Base-by-base conservation (phyloP, 2,797 vertebrate genomes). In the Anabacerthia variegaticeps region DNA sequence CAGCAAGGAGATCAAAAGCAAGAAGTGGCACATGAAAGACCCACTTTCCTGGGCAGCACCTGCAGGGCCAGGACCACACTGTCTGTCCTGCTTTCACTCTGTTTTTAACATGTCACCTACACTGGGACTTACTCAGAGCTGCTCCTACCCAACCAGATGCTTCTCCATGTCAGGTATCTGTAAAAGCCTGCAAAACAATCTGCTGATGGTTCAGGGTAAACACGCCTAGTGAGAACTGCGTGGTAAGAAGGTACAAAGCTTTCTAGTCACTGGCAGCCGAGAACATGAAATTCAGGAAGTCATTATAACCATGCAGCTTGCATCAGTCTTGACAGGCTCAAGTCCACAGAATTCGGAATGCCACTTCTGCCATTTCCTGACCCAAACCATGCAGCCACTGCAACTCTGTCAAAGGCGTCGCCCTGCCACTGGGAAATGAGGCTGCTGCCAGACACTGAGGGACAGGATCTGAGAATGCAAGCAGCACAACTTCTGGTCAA, bases 321-420 rank as follows among this genome's bases (percentile, higher is more conserved):
- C 3, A 3, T 6, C 51, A 41, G 39, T 84, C 87, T 88, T 32
- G 24, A 63, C 4, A 85, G 41, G 48, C 62, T 82, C 61, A 85
- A 65, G 89, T 14, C 22, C 56, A 44, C 3, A 43, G 51, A 46
- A 32, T 85, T 68, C 36, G 37, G 54, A 87, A 66, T 11, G n/a
- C 23, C 46, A 52, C 8, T 75, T 74, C 41, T 84, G 72, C 37
- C 2, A 4, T 39, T 82, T 76, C 68, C 63, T 6, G 3, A 39
- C 18, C 36, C 69, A 81, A 88, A 58, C 13, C 4, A 4, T 17
- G 68, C 20, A 37, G 41, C 17, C 63, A 28, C 52, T 14, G 41
- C 1, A 0, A 20, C 26, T 67, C 61, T 1, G 0, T 34, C 36
- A 63, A 19, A 92, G 59, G 37, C 0, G 0, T 22, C 0, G 0